These are phyloP conservation scores for Lepus americanus DNA, from an alignment of 2,113 vertebrate genomes.

Conservation along the genomic window DNA sequence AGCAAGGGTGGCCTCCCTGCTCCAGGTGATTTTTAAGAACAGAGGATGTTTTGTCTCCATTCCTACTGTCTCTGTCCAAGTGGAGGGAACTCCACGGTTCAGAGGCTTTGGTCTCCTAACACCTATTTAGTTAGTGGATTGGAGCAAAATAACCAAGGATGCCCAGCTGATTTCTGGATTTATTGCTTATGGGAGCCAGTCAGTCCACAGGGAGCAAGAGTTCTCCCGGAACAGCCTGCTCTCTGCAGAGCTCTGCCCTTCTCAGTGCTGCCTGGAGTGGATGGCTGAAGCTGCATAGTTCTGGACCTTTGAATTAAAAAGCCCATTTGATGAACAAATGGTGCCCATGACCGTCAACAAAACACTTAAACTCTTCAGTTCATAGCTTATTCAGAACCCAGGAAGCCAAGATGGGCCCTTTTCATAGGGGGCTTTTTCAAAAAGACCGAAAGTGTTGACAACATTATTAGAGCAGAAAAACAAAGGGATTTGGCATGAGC, in stretches of 20 bases:
- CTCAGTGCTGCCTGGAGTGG: neutral
- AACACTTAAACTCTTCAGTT: neutral
- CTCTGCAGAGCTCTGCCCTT: neutral
- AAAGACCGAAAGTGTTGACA: neutral
- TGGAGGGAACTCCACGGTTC: neutral
- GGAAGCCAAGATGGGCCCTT: neutral
- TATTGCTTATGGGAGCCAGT: neutral
- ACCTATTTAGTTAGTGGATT: neutral
- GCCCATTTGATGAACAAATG: neutral
- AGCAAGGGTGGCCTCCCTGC: neutral
- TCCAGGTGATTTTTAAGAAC: neutral
- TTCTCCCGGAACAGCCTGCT: neutral
- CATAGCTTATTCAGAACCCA: neutral
- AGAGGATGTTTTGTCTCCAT: neutral
- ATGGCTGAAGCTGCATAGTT: neutral
- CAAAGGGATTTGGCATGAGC: neutral
- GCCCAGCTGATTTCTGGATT: neutral
- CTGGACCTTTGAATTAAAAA: neutral
- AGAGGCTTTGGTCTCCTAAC: neutral
- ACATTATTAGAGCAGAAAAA: neutral
- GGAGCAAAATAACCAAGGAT: conserved; percentile 10
- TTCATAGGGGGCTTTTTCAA: neutral
- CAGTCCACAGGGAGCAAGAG: neutral
- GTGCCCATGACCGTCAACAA: neutral
- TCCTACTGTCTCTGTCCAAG: neutral